A percentile compares a stretch with the other conserved stretches of the same genome.
These are phyloP conservation scores for Osedax frankpressi DNA, from an alignment of 2,888 invertebrate genomes.

Conservation along the genomic window DNA sequence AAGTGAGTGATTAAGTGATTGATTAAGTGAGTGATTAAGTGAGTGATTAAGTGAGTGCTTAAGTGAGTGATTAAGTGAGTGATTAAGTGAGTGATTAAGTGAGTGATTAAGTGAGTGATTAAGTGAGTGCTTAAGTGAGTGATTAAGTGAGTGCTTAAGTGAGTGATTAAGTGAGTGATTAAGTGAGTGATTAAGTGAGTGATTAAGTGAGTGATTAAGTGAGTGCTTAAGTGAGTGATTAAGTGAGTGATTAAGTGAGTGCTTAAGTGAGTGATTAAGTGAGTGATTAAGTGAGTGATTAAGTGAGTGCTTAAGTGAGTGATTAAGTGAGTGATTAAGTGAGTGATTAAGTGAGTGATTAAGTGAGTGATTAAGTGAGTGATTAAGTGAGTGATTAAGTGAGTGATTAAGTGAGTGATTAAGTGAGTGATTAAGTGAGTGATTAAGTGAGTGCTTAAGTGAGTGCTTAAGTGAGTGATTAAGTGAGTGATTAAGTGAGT, in stretches of 20 bases:
- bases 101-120: not conserved
- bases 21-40: no score
- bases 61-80: not conserved
- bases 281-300: not conserved
- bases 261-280: not conserved
- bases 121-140: not conserved
- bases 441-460: not conserved
- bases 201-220: not conserved
- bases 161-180: not conserved
- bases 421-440: not conserved
- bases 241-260: not conserved
- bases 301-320: not conserved
- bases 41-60: no score
- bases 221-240: not conserved
- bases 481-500: not conserved
- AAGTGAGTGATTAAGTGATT: not conserved
- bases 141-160: not conserved
- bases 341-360: not conserved
- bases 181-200: not conserved
- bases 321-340: not conserved
- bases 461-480: not conserved
- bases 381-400: not conserved
- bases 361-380: not conserved
- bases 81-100: not conserved
- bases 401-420: not conserved